These are phyloP conservation scores for Girardia tigrina DNA, from an alignment of 2,888 invertebrate genomes.

Conservation along the genomic window DNA sequence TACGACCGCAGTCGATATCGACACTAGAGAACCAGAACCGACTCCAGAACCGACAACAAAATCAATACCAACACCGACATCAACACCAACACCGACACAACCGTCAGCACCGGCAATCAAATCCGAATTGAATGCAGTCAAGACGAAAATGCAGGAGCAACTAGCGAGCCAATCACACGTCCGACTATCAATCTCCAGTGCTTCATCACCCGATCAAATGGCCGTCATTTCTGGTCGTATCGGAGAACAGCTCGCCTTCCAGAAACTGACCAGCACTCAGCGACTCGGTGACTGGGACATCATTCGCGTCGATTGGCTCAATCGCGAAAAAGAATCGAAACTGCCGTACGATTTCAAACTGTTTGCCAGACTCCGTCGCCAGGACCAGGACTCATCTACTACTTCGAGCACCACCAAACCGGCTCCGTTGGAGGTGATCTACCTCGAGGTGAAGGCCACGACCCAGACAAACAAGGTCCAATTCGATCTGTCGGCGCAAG, in stretches of 20 bases:
- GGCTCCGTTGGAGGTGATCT: not conserved
- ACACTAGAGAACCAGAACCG: no score
- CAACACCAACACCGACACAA: no score
- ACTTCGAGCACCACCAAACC: not conserved
- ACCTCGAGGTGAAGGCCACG: not conserved
- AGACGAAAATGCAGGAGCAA: not conserved
- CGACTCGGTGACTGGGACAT: not conserved
- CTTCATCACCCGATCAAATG: not conserved
- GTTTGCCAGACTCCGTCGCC: no score
- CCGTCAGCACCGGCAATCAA: no score
- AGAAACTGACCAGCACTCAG: not conserved
- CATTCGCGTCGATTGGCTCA: not conserved
- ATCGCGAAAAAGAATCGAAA: not conserved
- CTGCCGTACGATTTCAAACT: conserved; percentile 13
- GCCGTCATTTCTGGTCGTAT: not conserved
- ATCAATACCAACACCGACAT: no score
- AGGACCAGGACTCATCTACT: no score
- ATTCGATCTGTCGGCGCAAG: not conserved
- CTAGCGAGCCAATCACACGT: not conserved
- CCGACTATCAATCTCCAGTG: not conserved
- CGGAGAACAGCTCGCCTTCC: not conserved
- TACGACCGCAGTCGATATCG: no score
- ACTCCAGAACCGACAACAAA: no score
- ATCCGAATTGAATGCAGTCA: no score
- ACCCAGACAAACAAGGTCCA: not conserved